Conservation (phyloP, 1,140 invertebrate species). For the Pogonomyrmex barbatus region DNA sequence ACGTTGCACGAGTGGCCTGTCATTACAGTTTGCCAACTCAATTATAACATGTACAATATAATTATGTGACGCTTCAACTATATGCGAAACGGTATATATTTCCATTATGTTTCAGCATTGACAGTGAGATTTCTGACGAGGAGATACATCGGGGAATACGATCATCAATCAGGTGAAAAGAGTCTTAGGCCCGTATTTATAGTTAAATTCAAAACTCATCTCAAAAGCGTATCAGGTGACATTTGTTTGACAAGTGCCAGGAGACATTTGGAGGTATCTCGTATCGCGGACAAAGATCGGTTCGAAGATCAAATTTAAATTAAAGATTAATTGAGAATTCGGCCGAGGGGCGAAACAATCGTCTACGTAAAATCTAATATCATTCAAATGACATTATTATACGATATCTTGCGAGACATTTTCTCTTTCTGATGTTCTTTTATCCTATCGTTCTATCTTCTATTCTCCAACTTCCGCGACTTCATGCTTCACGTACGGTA, state of each 20-base stretch:
- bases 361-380: not conserved
- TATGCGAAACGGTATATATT: slow-evolving; percentile 38
- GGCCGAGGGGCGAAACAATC: not conserved
- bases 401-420: not conserved
- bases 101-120: slow-evolving; percentile 89
- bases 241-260: no score
- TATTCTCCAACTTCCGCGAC: not conserved
- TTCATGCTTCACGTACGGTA: slow-evolving; percentile 23
- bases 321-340: slow-evolving; percentile 3
- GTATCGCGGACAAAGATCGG: not conserved
- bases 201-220: not conserved
- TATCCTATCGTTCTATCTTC: not conserved
- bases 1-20: slow-evolving; percentile 14
- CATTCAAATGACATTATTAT: not conserved
- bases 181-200: slow-evolving; percentile 12
- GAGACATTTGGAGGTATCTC: not conserved
- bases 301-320: not conserved
- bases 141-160: slow-evolving; percentile 97
- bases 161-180: slow-evolving; percentile 93
- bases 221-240: not conserved
- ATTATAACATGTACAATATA: slow-evolving; percentile 45
- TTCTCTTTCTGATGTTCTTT: slow-evolving; percentile 26
- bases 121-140: slow-evolving; percentile 95
- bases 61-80: slow-evolving; percentile 25
- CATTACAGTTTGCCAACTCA: slow-evolving; percentile 45